Conservation (phyloP, 2,888 invertebrate genomes). For the Megaustenia siamemsis region DNA sequence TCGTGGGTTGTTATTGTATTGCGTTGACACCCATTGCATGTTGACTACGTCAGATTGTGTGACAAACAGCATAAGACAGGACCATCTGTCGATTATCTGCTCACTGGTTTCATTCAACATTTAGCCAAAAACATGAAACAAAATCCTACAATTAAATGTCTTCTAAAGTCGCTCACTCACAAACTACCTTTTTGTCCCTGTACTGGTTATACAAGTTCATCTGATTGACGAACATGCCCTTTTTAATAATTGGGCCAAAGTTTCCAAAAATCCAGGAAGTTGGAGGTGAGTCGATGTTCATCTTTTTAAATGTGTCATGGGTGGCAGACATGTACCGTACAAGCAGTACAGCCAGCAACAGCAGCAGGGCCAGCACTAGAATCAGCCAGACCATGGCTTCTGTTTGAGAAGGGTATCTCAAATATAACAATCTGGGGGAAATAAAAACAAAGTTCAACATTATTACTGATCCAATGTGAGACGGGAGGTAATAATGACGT, state of each 20-base stretch:
- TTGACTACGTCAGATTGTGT: too few species aligned
- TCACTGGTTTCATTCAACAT: too few species aligned
- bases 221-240: slow-evolving; percentile 23
- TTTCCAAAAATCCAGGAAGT: slow-evolving; percentile 12
- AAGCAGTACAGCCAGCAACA: background rate
- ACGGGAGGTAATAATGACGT: too few species aligned
- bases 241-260: slow-evolving; percentile 4
- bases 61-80: too few species aligned
- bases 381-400: slow-evolving; percentile 18
- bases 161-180: too few species aligned
- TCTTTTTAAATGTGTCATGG: slow-evolving; percentile 36
- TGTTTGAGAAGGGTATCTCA: background rate
- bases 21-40: too few species aligned
- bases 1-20: too few species aligned
- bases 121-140: too few species aligned
- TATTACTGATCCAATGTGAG: too few species aligned
- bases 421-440: too few species aligned
- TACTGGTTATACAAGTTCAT: slow-evolving; percentile 8
- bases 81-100: too few species aligned
- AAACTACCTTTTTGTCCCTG: slow-evolving; percentile 47
- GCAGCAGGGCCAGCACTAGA: background rate
- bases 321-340: slow-evolving; percentile 16
- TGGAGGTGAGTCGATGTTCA: slow-evolving; percentile 40
- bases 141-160: background rate
- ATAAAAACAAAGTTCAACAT: too few species aligned